These are phyloP conservation scores for Hyles lineata DNA, from an alignment of 2,888 invertebrate species.

Conservation along the genomic window DNA sequence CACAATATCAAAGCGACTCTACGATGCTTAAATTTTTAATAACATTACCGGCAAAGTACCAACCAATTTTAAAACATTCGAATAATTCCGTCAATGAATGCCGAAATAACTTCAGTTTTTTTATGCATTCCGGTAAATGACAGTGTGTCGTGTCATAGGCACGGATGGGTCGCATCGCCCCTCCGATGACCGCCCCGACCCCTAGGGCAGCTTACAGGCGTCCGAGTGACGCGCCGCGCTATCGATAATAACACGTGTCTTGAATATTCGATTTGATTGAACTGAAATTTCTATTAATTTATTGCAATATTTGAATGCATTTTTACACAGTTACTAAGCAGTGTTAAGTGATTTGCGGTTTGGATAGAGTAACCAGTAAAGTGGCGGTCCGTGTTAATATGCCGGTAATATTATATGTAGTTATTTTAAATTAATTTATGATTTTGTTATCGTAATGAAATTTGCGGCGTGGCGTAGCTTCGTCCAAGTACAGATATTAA, in stretches of 20 bases:
- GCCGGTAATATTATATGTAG: no score
- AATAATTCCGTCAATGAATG: slow-evolving; percentile 3
- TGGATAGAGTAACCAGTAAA: no score
- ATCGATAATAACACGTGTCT: slow-evolving; percentile 35
- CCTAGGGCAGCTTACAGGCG: slow-evolving; percentile 59
- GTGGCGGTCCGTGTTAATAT: no score
- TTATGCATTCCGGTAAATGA: slow-evolving; percentile 61
- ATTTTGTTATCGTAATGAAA: no score
- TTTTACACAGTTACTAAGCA: no score
- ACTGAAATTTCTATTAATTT: background rate
- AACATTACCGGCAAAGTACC: background rate
- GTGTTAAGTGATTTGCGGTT: no score
- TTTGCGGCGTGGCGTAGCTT: no score
- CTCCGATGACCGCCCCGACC: slow-evolving; percentile 72
- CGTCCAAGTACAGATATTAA: no score
- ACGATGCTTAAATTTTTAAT: background rate
- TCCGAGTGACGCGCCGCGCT: slow-evolving; percentile 35
- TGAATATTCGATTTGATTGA: slow-evolving; percentile 5
- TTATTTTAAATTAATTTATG: no score
- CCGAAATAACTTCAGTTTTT: slow-evolving; percentile 39
- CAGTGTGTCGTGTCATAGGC: slow-evolving; percentile 66
- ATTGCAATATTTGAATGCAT: background rate
- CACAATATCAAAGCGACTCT: background rate
- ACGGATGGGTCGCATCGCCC: slow-evolving; percentile 62
- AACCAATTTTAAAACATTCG: background rate